phyloP scores from a whole-genome alignment of 2,888 invertebrate genomes.

The Monoplex corrugatus region DNA sequence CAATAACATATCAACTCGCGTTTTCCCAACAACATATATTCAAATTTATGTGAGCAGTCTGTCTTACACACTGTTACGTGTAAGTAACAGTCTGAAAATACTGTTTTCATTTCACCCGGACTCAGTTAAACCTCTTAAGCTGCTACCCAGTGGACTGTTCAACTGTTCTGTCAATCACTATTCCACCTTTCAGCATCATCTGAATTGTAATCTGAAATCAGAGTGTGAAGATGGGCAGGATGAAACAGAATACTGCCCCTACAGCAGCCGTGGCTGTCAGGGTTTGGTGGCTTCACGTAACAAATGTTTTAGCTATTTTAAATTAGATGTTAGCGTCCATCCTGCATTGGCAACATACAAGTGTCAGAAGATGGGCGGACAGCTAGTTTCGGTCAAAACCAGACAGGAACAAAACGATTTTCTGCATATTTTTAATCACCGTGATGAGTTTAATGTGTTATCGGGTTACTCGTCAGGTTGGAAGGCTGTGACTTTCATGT shows the following conservation, averaged over 20 bases:
- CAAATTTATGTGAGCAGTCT: not conserved
- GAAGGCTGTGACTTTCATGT: not conserved
- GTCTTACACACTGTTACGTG: too few species aligned
- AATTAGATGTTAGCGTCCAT: not conserved
- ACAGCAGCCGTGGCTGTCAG: slow-evolving; percentile 13
- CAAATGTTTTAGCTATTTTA: not conserved
- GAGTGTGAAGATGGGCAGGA: not conserved
- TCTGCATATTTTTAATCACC: not conserved
- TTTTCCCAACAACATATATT: not conserved
- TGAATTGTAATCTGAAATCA: not conserved
- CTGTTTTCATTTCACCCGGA: not conserved
- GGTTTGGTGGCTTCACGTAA: slow-evolving; percentile 2
- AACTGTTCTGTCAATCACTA: slow-evolving; percentile 6
- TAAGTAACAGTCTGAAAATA: not conserved
- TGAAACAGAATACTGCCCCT: slow-evolving; percentile 10
- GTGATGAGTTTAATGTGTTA: not conserved
- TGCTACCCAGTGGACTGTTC: not conserved
- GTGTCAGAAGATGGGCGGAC: not conserved
- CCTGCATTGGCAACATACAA: not conserved
- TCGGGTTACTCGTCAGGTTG: not conserved
- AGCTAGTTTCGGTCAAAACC: not conserved
- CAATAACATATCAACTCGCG: not conserved
- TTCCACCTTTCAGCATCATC: not conserved
- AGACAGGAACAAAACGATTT: not conserved
- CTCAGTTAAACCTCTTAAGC: too few species aligned